phyloP scores from a whole-genome alignment of 2,797 vertebrate genomes.

The Semaprochilodus insignis region DNA sequence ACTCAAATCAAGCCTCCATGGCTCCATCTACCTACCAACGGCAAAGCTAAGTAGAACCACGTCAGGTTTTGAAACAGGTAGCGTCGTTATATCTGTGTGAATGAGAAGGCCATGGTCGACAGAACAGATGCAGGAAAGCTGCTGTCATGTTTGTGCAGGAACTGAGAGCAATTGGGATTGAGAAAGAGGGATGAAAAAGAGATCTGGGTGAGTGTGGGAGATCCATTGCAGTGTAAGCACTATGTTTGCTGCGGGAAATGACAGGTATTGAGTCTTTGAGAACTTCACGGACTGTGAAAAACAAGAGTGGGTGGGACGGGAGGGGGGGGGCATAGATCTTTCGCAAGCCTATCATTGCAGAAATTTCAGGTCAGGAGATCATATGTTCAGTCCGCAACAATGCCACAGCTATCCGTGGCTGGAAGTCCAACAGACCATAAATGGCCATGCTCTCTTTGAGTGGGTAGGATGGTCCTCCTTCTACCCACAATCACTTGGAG shows the following conservation, averaged over 20 bases:
- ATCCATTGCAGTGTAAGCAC: constrained; percentile 4
- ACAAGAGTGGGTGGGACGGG: no score
- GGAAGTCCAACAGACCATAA: no score
- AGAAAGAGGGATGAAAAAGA: constrained; percentile 9
- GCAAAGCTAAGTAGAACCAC: constrained; percentile 50
- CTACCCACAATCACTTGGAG: no score
- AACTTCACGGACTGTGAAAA: background rate
- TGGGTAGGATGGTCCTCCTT: no score
- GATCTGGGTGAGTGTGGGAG: constrained; percentile 7
- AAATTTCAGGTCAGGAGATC: background rate
- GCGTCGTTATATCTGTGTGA: constrained; percentile 47
- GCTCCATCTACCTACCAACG: constrained; percentile 18
- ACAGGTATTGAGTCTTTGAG: background rate
- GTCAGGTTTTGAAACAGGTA: constrained; percentile 31
- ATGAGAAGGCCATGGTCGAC: constrained; percentile 42
- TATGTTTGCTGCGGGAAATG: background rate
- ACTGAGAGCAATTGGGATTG: constrained; percentile 5
- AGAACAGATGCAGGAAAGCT: constrained; percentile 40
- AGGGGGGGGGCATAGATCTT: background rate
- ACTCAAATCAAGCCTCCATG: constrained; percentile 15
- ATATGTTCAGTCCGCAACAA: no score
- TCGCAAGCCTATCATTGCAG: background rate
- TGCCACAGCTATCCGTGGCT: no score
- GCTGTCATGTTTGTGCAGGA: constrained; percentile 35
- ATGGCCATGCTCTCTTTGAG: no score